Base-by-base conservation (phyloP, 1,140 invertebrate genomes). In the Drosophila takahashii region DNA sequence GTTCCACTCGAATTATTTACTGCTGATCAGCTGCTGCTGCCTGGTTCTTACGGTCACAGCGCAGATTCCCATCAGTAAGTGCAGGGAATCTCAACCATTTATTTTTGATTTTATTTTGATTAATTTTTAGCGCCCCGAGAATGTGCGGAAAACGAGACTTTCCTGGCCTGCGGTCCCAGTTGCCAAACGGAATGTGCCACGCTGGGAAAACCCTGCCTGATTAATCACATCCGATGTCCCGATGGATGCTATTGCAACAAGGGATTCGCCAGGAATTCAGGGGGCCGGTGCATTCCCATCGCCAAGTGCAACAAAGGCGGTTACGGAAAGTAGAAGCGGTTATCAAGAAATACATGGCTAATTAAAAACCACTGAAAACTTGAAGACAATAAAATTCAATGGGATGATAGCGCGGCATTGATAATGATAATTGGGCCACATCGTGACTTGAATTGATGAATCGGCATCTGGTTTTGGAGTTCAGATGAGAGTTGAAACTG, bases 161-260 rank as follows among this genome's bases (percentile, higher is more conserved):
- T 86, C 53, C 92, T 85, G 45, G 58, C 81, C 0, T 94, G 94
- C 54, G 94, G 94, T 5, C 79, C 91, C 54, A 92, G 89, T n/a
- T 94, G 94, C 74, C 93, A 94, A 65, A 93, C 93, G 27, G 92
- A 92, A 16, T 94, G 93, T 56, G 79, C 77, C 11, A 93, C 92
- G 13, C 54, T 94, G 8, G 78, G 79, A 0, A 13, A 92, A 76
- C 91, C 92, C 22, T 94, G 94, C 45, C 85, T 92, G 0, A 93
- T 94, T 6, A 29, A 79, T 0, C 93, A 94, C 58, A 90, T 93
- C 0, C 77, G 86, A 11, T 94, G 93, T 48, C 93, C 93, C 15
- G 79, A 92, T 45, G 92, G 74, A 47, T 94, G 94, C 65, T 94
- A 94, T 57, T 94, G 93, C 67, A 85, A 84, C 9, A 58, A 92